These are phyloP conservation scores for Eunapius fragilis DNA, from an alignment of 37 sponge, comb jelly and placozoan species.

Conservation along the genomic window DNA sequence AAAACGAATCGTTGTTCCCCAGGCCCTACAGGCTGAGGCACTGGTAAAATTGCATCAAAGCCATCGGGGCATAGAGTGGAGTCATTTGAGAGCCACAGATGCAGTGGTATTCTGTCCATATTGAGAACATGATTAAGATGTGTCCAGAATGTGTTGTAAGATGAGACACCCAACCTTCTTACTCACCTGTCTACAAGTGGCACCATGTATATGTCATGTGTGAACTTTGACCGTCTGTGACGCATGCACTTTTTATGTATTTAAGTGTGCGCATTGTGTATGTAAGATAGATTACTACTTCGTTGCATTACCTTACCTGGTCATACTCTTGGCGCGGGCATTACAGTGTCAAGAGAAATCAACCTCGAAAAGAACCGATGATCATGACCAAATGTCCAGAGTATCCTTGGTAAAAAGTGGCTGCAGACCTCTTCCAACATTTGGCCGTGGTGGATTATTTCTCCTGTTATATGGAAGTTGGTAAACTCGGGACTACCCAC, in stretches of 20 bases:
- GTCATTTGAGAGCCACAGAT: conserved; percentile 7
- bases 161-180: too few species aligned
- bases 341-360: background rate
- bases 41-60: conserved; percentile 41
- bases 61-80: conserved; percentile 53
- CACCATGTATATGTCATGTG: too few species aligned
- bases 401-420: conserved; percentile 3
- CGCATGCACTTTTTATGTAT: too few species aligned
- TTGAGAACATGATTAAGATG: too few species aligned
- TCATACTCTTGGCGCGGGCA: too few species aligned
- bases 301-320: too few species aligned
- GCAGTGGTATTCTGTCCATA: conserved; percentile 67
- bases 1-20: conserved; percentile 16
- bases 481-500: background rate
- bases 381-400: conserved; percentile 17
- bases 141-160: too few species aligned
- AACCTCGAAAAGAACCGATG: conserved; percentile 25
- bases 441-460: conserved; percentile 10
- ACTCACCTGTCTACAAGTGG: too few species aligned
- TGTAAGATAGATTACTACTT: too few species aligned
- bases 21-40: conserved; percentile 9
- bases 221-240: too few species aligned
- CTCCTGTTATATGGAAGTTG: conserved; percentile 5
- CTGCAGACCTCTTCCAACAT: conserved; percentile 6
- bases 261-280: too few species aligned